phyloP scores from a whole-genome alignment of 2,888 invertebrate species.

The Salticus scenicus region DNA sequence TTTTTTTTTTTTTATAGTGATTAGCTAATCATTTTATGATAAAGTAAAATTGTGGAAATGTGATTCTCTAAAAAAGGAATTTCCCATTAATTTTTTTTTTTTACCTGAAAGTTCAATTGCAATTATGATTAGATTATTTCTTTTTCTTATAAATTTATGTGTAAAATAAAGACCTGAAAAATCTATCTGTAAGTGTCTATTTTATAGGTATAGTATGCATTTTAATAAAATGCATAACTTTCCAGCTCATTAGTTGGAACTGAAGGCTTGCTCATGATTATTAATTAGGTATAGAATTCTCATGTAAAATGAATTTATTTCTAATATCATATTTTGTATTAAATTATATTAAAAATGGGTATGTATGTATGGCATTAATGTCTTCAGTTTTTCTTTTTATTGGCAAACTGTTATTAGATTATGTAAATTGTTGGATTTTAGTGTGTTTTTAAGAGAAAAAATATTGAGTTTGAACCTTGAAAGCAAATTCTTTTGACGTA shows the following conservation, averaged over 20 bases:
- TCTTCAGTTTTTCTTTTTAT: neutral
- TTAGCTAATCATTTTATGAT: no score
- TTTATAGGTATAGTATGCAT: conserved; percentile 1
- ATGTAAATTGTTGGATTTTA: no score
- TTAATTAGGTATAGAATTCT: neutral
- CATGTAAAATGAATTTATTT: neutral
- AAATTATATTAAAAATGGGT: neutral
- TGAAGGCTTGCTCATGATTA: conserved; percentile 7
- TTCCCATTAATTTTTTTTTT: no score
- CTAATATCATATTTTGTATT: neutral
- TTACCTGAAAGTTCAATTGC: no score
- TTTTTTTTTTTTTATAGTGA: no score
- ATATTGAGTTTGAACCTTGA: no score
- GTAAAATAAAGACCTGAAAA: neutral
- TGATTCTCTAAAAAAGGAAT: no score
- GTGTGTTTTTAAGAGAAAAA: no score
- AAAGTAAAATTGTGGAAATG: no score
- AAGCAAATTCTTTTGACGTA: no score
- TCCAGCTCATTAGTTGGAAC: neutral
- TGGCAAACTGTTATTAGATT: no score
- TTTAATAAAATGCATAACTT: neutral
- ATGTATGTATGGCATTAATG: neutral
- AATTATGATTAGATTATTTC: no score
- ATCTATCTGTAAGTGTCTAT: neutral
- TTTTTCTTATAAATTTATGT: neutral